Conservation (phyloP, 2,888 invertebrate genomes). For the Himalopsyche anomala region DNA sequence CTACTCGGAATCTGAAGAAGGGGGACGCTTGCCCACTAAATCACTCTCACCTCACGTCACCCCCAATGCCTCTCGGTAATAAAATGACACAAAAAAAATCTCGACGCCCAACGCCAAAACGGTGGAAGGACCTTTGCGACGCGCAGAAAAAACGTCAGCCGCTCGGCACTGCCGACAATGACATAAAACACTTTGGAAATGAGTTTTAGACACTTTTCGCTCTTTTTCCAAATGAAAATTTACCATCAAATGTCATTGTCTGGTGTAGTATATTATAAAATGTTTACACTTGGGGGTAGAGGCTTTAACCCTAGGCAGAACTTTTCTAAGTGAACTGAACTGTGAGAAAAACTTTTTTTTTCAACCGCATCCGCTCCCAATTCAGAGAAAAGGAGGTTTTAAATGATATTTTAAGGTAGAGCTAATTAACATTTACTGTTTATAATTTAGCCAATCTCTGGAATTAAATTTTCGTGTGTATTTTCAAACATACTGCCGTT, state of each 20-base stretch:
- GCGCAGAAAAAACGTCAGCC: conserved; percentile 43
- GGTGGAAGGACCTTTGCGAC: conserved; percentile 9
- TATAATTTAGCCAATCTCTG: no score
- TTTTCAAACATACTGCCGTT: no score
- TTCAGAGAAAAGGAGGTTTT: no score
- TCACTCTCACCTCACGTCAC: conserved; percentile 50
- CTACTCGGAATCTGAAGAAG: conserved; percentile 50
- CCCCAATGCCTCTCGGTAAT: conserved; percentile 48
- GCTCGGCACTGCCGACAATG: background rate
- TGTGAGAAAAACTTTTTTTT: no score
- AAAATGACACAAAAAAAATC: conserved; percentile 53
- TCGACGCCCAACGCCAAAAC: conserved; percentile 18
- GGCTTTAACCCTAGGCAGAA: background rate
- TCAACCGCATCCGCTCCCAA: no score
- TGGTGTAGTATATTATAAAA: conserved; percentile 28
- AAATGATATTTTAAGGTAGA: no score
- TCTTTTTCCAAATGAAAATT: conserved; percentile 36
- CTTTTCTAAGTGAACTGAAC: no score
- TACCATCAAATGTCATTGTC: conserved; percentile 45
- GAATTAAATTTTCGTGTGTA: no score
- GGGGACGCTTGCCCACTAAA: conserved; percentile 52
- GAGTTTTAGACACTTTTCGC: conserved; percentile 15
- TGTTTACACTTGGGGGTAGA: background rate
- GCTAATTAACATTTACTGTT: no score
- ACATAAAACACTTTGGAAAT: conserved; percentile 34